phyloP scores from a whole-genome alignment of 2,113 vertebrate genomes.

The Cathartes aura region DNA sequence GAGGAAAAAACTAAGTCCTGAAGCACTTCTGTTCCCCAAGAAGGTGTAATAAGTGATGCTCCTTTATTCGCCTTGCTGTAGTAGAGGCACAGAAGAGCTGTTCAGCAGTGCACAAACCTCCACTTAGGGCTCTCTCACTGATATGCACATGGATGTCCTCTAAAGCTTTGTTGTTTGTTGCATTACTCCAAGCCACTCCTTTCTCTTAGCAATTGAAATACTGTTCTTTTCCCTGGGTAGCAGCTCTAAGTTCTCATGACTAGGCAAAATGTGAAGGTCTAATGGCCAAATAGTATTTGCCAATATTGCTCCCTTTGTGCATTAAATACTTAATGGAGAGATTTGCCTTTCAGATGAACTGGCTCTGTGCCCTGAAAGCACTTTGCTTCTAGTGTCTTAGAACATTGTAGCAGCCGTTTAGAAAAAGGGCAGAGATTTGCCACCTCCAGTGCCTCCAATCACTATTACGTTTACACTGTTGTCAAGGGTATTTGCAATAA shows the following conservation, averaged over 20 bases:
- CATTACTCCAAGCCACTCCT: neutral
- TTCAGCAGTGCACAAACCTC: neutral
- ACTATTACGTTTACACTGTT: neutral
- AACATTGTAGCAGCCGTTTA: neutral
- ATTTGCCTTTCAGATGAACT: conserved; percentile 12
- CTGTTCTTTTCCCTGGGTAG: neutral
- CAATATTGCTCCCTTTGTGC: neutral
- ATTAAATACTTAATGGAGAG: conserved; percentile 10
- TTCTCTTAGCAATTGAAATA: neutral
- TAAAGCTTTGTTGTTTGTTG: neutral
- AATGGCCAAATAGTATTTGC: neutral
- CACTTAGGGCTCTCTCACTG: neutral
- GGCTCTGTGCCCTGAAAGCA: conserved; percentile 40
- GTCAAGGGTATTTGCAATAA: neutral
- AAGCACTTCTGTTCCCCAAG: neutral
- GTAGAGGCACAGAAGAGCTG: neutral
- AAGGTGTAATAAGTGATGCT: neutral
- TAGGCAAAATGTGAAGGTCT: conserved; percentile 5
- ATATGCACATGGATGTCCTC: rapidly evolving
- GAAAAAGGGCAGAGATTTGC: neutral
- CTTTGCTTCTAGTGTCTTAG: conserved; percentile 12
- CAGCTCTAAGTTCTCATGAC: neutral
- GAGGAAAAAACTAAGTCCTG: neutral
- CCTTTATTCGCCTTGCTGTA: neutral
- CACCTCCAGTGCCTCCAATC: neutral